Evolutionary conservation across 1,140 invertebrate species (phyloP).

Genomic region (Ips nitidus): DNA sequence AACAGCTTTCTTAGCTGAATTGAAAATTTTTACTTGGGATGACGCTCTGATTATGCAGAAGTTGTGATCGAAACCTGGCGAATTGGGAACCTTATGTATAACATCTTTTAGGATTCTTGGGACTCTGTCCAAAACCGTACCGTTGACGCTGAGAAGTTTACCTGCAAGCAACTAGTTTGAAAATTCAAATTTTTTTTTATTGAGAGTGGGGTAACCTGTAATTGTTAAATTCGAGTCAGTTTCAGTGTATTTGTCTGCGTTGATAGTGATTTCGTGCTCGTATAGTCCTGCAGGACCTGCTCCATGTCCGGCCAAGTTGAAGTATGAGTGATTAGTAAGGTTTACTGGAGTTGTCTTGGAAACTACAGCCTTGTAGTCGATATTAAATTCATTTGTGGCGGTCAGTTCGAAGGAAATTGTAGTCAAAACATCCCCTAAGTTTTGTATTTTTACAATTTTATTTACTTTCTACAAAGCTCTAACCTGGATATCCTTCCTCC

Average conservation of each 20-base stretch:
- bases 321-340: conserved; percentile 91
- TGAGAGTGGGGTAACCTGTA: conserved; percentile 62
- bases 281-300: conserved; percentile 59
- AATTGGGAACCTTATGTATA: conserved; percentile 51
- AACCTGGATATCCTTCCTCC: conserved; percentile 72
- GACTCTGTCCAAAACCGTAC: conserved; percentile 60
- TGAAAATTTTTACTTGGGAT: conserved; percentile 1
- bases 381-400: conserved; percentile 68
- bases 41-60: conserved; percentile 53
- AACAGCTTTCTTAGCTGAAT: not conserved
- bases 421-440: conserved; percentile 64
- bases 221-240: conserved; percentile 74
- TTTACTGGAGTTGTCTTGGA: conserved; percentile 84
- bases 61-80: conserved; percentile 76
- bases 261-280: conserved; percentile 73
- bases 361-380: conserved; percentile 73
- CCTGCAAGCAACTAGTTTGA: conserved; percentile 36
- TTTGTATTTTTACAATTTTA: not conserved
- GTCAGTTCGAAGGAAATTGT: conserved; percentile 72
- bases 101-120: conserved; percentile 57
- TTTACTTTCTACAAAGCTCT: not conserved
- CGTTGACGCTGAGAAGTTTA: conserved; percentile 41
- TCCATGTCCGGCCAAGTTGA: conserved; percentile 87
- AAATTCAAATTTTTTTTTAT: conserved; percentile 5
- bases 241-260: conserved; percentile 76